These are phyloP conservation scores for Myathropa florea DNA, from an alignment of 2,888 invertebrate genomes.

Conservation along the genomic window DNA sequence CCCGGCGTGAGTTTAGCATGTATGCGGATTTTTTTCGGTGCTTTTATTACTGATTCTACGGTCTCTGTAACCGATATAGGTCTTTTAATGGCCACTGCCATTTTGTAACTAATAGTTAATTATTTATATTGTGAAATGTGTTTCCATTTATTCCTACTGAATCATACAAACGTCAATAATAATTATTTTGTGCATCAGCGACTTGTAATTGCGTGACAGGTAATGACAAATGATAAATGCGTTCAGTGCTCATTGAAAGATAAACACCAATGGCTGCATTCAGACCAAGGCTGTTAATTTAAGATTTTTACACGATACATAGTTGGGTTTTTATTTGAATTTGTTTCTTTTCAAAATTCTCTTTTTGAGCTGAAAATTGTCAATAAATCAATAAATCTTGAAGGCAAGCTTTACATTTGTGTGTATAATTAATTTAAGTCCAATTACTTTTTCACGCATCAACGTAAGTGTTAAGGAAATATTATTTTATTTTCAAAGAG, in stretches of 20 bases:
- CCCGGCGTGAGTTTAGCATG: slow-evolving; percentile 72
- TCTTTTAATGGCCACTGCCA: slow-evolving; percentile 70
- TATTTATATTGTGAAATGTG: neutral
- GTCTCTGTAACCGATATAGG: slow-evolving; percentile 72
- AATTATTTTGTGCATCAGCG: too few species aligned
- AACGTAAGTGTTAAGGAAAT: too few species aligned
- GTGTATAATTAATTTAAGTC: too few species aligned
- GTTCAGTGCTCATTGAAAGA: neutral
- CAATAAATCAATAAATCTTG: too few species aligned
- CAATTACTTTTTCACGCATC: too few species aligned
- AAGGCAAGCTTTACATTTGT: too few species aligned
- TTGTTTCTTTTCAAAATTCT: too few species aligned
- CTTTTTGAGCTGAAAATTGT: too few species aligned
- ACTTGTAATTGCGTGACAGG: neutral
- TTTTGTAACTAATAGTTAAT: neutral
- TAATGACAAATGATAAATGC: neutral
- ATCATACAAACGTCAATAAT: too few species aligned
- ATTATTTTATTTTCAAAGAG: too few species aligned
- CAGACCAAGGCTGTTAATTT: neutral
- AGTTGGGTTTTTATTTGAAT: too few species aligned
- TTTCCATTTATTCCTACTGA: neutral
- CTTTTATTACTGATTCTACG: slow-evolving; percentile 64
- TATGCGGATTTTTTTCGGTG: slow-evolving; percentile 76
- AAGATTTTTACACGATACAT: too few species aligned
- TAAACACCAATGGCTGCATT: neutral